Evolutionary conservation across 2,113 vertebrate genomes (phyloP).

Genomic region (Chloropsis hardwickii): DNA sequence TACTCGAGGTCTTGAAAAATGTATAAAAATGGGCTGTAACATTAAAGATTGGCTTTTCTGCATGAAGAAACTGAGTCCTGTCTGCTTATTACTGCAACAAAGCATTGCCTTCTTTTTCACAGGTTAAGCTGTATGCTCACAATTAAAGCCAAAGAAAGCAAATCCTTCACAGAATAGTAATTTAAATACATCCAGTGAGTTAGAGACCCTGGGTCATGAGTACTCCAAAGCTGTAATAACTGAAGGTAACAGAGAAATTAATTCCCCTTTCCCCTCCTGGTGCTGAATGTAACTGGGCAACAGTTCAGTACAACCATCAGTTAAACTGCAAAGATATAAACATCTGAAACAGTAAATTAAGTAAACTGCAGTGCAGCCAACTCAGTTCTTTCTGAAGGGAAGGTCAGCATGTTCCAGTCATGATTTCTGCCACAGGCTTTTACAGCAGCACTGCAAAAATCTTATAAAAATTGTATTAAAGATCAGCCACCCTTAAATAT

Average conservation of each 20-base stretch:
- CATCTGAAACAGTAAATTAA: background rate
- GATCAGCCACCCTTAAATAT: background rate
- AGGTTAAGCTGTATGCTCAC: background rate
- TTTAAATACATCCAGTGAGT: background rate
- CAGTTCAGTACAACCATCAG: background rate
- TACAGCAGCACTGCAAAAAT: background rate
- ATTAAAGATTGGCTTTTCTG: background rate
- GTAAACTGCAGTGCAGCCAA: background rate
- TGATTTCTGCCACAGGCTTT: background rate
- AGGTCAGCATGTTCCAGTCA: background rate
- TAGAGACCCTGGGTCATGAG: background rate
- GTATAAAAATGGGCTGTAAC: background rate
- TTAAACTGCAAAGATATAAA: background rate
- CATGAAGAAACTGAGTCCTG: background rate
- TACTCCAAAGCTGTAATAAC: background rate
- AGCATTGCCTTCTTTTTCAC: background rate
- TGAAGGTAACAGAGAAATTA: background rate
- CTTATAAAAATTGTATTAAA: constrained; percentile 7
- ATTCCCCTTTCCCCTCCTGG: background rate
- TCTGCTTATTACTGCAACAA: background rate
- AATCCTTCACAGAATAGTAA: background rate
- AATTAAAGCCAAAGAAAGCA: background rate
- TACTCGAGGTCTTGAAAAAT: background rate
- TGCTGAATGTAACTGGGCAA: background rate
- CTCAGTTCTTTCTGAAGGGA: background rate